These are phyloP conservation scores for Hypocryptadius cinnamomeus DNA, from an alignment of 2,113 vertebrate species.

Conservation along the genomic window DNA sequence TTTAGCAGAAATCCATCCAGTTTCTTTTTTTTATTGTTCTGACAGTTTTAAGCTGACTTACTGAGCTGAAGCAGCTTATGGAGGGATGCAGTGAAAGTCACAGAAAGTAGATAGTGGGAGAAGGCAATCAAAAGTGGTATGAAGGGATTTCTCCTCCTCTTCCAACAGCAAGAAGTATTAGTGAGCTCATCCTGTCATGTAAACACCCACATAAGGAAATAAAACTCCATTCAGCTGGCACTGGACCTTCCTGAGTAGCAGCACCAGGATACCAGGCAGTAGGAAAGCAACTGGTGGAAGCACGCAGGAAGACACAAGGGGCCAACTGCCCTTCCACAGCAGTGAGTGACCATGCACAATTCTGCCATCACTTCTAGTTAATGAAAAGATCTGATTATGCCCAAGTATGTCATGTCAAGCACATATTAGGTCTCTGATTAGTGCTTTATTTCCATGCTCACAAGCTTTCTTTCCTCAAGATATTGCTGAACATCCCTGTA, in stretches of 20 bases:
- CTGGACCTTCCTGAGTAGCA: neutral
- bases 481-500: neutral
- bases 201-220: neutral
- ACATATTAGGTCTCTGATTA: neutral
- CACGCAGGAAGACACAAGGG: neutral
- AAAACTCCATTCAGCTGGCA: neutral
- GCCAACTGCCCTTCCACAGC: neutral
- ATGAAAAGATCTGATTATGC: neutral
- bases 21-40: neutral
- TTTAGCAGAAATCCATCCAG: neutral
- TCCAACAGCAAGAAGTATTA: neutral
- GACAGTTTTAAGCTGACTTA: neutral
- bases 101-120: fast-evolving
- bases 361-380: neutral
- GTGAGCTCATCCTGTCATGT: neutral
- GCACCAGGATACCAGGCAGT: neutral
- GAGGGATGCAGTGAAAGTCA: neutral
- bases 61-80: neutral
- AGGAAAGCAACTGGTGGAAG: neutral
- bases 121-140: neutral
- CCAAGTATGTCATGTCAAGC: neutral
- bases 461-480: neutral
- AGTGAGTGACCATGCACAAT: neutral
- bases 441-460: neutral
- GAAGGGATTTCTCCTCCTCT: neutral